phyloP scores from a whole-genome alignment of 64 coral and sea anemone species.

The Montipora efflorescens region DNA sequence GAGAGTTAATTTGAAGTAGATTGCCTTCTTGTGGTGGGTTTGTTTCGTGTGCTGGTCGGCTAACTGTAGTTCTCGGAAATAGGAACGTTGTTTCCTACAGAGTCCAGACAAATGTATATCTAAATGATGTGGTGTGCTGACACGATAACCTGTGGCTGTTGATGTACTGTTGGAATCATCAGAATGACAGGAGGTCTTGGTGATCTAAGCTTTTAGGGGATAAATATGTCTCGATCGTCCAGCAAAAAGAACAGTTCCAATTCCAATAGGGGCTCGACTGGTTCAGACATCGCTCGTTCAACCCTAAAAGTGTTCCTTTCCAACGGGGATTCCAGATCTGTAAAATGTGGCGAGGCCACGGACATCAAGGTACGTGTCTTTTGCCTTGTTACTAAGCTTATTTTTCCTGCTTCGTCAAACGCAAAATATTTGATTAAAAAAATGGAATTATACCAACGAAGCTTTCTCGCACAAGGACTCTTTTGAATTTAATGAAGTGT shows the following conservation, averaged over 20 bases:
- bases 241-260: constrained; percentile 89
- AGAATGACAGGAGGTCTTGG: constrained; percentile 50
- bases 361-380: constrained; percentile 89
- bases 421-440: background rate
- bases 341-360: constrained; percentile 97
- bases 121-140: background rate
- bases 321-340: constrained; percentile 96
- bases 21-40: background rate
- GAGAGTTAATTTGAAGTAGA: background rate
- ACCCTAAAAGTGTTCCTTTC: constrained; percentile 95
- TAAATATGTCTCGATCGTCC: constrained; percentile 85
- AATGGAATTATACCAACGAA: background rate
- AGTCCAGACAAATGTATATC: constrained; percentile 12
- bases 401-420: background rate
- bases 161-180: constrained; percentile 16
- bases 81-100: background rate
- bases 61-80: constrained; percentile 3
- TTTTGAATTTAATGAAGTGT: background rate
- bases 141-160: constrained; percentile 1
- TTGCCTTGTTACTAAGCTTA: background rate
- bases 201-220: background rate
- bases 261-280: constrained; percentile 79
- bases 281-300: constrained; percentile 85
- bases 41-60: background rate
- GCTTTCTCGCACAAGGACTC: constrained; percentile 6